phyloP scores from a whole-genome alignment of 2,797 vertebrate species.

The Sebastes flavidus region DNA sequence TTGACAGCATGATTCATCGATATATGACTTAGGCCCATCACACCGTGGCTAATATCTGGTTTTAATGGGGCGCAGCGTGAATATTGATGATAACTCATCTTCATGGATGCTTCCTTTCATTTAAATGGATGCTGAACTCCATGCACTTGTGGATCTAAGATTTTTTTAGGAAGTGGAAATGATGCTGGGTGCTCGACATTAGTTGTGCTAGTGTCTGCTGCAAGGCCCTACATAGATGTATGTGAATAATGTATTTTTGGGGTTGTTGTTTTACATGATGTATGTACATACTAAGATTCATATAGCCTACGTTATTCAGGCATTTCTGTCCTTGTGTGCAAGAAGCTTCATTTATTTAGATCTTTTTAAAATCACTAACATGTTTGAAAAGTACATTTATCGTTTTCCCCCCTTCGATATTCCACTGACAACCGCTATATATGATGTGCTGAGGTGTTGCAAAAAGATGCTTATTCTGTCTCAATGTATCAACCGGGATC shows the following conservation, averaged over 20 bases:
- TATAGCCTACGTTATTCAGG: background rate
- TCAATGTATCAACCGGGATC: background rate
- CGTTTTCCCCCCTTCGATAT: background rate
- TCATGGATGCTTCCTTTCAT: background rate
- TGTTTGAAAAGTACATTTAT: background rate
- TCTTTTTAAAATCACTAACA: background rate
- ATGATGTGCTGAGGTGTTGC: background rate
- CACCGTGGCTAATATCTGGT: conserved; percentile 5
- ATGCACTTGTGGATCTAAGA: background rate
- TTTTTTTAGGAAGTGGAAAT: conserved; percentile 1
- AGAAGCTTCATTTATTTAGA: background rate
- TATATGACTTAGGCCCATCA: conserved; percentile 7
- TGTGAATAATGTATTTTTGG: background rate
- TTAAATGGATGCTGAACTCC: background rate
- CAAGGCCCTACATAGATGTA: background rate
- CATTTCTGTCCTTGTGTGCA: background rate
- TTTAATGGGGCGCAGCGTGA: conserved; percentile 12
- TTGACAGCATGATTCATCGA: conserved; percentile 12
- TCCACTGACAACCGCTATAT: background rate
- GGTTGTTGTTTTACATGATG: background rate
- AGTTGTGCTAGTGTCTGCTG: background rate
- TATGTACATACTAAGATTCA: background rate
- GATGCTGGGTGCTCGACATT: background rate
- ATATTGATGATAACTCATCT: conserved; percentile 13
- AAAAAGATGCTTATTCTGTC: background rate